These are phyloP conservation scores for Trichogramma evanescens DNA, from an alignment of 2,888 invertebrate species.

Conservation along the genomic window DNA sequence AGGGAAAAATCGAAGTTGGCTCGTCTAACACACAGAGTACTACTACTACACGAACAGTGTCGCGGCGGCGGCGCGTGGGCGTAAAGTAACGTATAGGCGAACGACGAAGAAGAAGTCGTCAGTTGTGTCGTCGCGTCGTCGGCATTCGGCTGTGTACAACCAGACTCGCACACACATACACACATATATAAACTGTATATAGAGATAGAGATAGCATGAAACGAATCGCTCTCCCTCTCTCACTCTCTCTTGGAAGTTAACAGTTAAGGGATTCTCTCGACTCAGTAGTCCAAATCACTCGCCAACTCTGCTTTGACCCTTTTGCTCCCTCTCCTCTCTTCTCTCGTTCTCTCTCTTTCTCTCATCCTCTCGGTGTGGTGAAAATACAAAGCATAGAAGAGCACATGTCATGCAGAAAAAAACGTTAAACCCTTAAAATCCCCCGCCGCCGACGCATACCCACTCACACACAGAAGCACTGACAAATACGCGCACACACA, in stretches of 20 bases:
- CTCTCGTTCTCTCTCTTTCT: neutral
- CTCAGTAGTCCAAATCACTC: conserved; percentile 1
- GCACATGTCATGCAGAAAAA: no score
- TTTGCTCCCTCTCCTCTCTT: neutral
- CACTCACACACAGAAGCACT: no score
- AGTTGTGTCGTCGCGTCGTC: no score
- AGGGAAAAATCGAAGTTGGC: no score
- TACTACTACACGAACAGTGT: no score
- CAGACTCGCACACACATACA: neutral
- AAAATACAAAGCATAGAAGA: neutral
- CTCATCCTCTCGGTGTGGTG: neutral
- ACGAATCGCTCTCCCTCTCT: no score
- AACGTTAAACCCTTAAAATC: no score
- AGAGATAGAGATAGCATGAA: no score
- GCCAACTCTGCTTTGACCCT: conserved; percentile 9
- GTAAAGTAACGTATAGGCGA: conserved; percentile 1
- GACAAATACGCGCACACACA: neutral
- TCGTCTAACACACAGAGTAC: no score
- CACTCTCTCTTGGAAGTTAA: neutral
- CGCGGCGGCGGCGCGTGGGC: neutral
- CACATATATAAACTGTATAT: neutral
- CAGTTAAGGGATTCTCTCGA: neutral
- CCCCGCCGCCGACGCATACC: no score
- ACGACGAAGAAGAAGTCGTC: neutral
- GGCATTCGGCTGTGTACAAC: neutral